Evolutionary conservation across 2,888 invertebrate genomes (phyloP).

Genomic region (Leucoma salicis): DNA sequence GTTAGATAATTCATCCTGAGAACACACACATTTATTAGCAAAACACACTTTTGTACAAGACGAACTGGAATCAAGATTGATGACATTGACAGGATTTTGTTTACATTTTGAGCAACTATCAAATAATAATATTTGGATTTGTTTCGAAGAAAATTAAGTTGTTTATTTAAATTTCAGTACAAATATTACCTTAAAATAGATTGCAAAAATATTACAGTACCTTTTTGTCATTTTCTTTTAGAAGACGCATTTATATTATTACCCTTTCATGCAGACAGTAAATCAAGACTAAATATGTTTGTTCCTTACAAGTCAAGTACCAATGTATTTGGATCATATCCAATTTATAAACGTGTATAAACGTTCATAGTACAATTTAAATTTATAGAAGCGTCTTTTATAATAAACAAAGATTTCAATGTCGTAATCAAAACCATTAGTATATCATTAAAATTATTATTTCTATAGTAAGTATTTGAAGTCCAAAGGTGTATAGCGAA

Average conservation of each 20-base stretch:
- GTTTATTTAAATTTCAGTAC: no score
- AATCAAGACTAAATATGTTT: constrained; percentile 43
- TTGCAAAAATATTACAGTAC: no score
- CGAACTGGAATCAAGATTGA: constrained; percentile 36
- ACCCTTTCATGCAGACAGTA: constrained; percentile 33
- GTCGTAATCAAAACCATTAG: no score
- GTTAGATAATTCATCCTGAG: constrained; percentile 84
- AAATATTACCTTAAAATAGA: neutral
- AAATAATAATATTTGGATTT: neutral
- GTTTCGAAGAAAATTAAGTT: no score
- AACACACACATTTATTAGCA: constrained; percentile 73
- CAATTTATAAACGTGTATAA: constrained; percentile 34
- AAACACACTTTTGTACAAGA: constrained; percentile 41
- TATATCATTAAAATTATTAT: no score
- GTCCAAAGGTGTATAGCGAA: no score
- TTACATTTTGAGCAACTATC: neutral
- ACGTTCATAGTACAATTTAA: neutral
- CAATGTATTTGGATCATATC: constrained; percentile 34
- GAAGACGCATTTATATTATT: constrained; percentile 17
- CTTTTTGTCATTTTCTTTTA: no score
- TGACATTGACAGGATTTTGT: no score
- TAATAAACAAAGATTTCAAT: neutral
- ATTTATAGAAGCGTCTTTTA: neutral
- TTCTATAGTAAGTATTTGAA: no score
- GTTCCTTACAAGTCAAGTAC: constrained; percentile 9